Evolutionary conservation across 2,888 invertebrate genomes (phyloP).

Genomic region (Trachelus tabidus): DNA sequence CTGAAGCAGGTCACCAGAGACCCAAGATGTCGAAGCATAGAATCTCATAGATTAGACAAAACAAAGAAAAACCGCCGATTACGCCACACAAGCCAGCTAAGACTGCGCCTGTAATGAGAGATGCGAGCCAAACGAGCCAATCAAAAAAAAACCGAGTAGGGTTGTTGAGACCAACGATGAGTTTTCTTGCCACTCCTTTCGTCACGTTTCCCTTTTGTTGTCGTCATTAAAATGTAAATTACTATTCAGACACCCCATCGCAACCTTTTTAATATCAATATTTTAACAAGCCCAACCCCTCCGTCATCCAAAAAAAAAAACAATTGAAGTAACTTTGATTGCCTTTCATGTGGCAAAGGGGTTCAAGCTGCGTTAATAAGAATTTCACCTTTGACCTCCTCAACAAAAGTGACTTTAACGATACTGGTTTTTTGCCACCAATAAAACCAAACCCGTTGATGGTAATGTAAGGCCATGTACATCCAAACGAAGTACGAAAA

Average conservation of each 20-base stretch:
- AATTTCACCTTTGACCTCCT: neutral
- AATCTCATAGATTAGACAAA: neutral
- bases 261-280: no score
- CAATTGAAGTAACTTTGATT: neutral
- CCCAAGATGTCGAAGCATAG: neutral
- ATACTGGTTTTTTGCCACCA: constrained; percentile 70
- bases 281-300: no score
- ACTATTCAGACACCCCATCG: no score
- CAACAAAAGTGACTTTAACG: constrained; percentile 62
- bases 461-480: constrained; percentile 67
- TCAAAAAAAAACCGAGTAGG: no score
- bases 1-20: neutral
- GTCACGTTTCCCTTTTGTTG: no score
- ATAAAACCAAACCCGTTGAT: constrained; percentile 68
- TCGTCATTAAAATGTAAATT: no score
- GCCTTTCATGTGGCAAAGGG: neutral
- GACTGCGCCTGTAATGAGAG: neutral
- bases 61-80: neutral
- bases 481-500: constrained; percentile 69
- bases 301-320: neutral
- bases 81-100: neutral
- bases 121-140: neutral
- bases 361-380: neutral
- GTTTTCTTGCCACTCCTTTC: no score
- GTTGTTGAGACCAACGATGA: no score